Conservation (phyloP, 2,113 vertebrate species). For the Dasyurus viverrinus region DNA sequence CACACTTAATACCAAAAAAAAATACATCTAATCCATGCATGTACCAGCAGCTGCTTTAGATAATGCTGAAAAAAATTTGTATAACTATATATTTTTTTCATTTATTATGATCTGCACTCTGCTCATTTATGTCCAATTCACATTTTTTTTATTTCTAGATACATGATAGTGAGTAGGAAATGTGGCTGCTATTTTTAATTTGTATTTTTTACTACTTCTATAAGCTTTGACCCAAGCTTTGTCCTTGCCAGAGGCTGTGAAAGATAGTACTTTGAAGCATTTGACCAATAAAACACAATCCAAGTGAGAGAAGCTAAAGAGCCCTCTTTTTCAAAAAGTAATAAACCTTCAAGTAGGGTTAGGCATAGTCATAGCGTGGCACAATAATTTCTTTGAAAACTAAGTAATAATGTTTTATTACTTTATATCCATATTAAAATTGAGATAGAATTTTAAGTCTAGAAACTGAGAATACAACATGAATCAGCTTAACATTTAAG, state of each 20-base stretch:
- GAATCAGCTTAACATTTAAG: conserved; percentile 74
- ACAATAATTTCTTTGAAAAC: conserved; percentile 69
- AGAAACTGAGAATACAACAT: conserved; percentile 62
- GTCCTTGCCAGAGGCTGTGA: conserved; percentile 82
- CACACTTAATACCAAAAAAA: no score
- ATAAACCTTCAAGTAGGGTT: conserved; percentile 60
- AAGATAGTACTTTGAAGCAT: conserved; percentile 79
- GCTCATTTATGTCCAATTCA: background rate
- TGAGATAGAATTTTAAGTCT: conserved; percentile 58
- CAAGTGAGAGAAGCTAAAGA: conserved; percentile 61
- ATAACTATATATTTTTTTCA: background rate
- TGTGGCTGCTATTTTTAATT: conserved; percentile 59
- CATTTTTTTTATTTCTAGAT: conserved; percentile 44
- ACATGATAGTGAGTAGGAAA: background rate
- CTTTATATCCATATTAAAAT: conserved; percentile 69
- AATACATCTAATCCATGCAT: background rate
- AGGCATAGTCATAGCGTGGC: conserved; percentile 53
- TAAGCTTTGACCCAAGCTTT: conserved; percentile 70
- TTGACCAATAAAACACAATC: conserved; percentile 70
- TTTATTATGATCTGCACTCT: background rate
- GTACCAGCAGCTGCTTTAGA: background rate
- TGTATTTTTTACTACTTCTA: conserved; percentile 61
- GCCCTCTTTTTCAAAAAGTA: conserved; percentile 54
- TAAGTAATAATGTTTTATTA: conserved; percentile 56
- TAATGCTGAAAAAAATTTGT: background rate